These are phyloP conservation scores for Dendrocopos noguchii DNA, from an alignment of 2,113 vertebrate genomes.

Conservation along the genomic window DNA sequence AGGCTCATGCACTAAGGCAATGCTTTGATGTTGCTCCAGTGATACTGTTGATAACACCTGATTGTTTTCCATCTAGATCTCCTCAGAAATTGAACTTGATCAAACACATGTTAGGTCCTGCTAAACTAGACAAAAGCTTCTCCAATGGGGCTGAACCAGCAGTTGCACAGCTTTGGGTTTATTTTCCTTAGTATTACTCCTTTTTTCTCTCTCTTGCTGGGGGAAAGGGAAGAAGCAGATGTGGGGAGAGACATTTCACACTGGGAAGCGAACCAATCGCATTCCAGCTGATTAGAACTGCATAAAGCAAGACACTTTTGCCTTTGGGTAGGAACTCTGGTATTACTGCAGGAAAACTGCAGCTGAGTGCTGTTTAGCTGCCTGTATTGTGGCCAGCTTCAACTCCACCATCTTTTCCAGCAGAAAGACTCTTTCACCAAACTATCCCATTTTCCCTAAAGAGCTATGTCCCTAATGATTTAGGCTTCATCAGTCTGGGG, in stretches of 20 bases:
- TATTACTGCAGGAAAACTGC: neutral
- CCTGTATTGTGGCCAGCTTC: neutral
- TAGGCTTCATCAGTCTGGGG: neutral
- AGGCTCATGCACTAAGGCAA: neutral
- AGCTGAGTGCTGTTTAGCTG: neutral
- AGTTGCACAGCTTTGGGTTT: constrained; percentile 39
- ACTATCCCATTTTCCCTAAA: neutral
- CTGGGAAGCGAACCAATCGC: neutral
- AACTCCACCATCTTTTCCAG: neutral
- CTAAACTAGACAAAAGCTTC: constrained; percentile 42
- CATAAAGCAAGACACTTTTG: neutral
- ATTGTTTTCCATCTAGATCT: constrained; percentile 57
- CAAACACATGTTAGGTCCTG: constrained; percentile 22
- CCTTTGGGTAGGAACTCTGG: neutral
- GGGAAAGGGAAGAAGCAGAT: neutral
- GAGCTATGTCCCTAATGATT: neutral
- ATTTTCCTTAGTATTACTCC: constrained; percentile 46
- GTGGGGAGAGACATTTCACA: neutral
- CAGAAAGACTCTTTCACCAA: neutral
- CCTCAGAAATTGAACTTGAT: constrained; percentile 59
- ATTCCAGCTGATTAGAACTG: neutral
- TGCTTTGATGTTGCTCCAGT: constrained; percentile 49
- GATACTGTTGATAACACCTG: constrained; percentile 48
- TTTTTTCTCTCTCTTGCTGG: neutral
- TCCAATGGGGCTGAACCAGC: constrained; percentile 23